phyloP scores from a whole-genome alignment of 2,113 vertebrate species.

The Bos indicus region DNA sequence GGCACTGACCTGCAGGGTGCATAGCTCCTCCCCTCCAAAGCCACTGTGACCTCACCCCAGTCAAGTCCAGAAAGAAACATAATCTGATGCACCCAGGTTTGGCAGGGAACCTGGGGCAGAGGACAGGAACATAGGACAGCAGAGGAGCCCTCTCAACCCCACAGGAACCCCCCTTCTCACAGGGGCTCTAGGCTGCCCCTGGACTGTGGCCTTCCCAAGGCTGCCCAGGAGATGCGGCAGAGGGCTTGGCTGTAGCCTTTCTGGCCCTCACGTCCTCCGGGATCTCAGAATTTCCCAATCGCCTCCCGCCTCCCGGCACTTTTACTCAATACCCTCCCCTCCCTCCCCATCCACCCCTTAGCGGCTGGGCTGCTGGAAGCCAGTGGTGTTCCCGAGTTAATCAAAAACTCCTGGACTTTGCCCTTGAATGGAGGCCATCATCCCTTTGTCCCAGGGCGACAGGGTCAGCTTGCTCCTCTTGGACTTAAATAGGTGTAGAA shows the following conservation, averaged over 20 bases:
- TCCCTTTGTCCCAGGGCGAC: neutral
- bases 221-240: neutral
- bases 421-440: constrained; percentile 67
- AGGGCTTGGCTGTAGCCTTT: neutral
- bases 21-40: neutral
- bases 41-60: neutral
- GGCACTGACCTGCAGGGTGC: neutral
- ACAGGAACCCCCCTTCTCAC: neutral
- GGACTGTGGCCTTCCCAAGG: neutral
- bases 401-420: constrained; percentile 86
- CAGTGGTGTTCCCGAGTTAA: constrained; percentile 76
- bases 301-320: neutral
- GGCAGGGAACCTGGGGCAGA: neutral
- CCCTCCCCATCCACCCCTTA: neutral
- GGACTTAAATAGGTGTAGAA: neutral
- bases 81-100: accelerated
- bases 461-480: constrained; percentile 39
- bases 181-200: accelerated
- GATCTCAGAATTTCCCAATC: neutral
- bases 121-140: neutral
- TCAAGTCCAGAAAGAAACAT: constrained; percentile 3
- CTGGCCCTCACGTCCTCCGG: accelerated
- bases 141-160: neutral
- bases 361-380: constrained; percentile 69
- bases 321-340: neutral